Base-by-base conservation (phyloP, 1,140 invertebrate species). In the Drosophila elegans region DNA sequence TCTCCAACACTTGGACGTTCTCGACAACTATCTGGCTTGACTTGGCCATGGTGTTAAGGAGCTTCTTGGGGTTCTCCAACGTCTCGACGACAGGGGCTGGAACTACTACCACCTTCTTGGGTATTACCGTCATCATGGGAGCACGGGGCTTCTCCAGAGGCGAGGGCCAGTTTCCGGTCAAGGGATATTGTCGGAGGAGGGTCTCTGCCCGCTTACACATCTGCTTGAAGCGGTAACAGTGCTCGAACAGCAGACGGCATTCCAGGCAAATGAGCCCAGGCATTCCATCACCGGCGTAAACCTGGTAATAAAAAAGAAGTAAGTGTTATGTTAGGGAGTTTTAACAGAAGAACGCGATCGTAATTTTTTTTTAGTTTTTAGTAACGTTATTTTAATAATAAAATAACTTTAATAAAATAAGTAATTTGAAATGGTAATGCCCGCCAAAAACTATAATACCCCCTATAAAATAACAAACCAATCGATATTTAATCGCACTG, bases 131-230 rank as follows among this genome's bases (percentile, higher is more conserved):
- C 52, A 80, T 25, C 41, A 84, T 11, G 12, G 93, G 93, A 80
- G 93, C 93, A 48, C 90, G 51, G 1, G 91, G 91, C 64, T 82
- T 90, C 11, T 80, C 57, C 51, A 94, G 93, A 3, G 94, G 93
- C 64, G 93, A 91, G 3, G 94, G 93, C 67, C 95, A 86, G n/a
- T 94, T 93, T 16, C 95, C 95, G 48, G 94, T 95, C 29, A 95
- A 92, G 29, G 96, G 93, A 88, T 94, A 96, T 39, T 95, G 94
- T 38, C 95, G 93, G 2, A 96, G 89, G 0, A 94, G 93, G 73
- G 95, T 95, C 86, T 96, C 96, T 0, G 95, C 95, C 86, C 95
- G 94, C 73, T 95, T 95, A 66, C 95, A 96, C 80, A 96, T 95
- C 55, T 95, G 93, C 77, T 96, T 96, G 74, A 96, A 96, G 57